phyloP scores from a whole-genome alignment of 2,888 invertebrate genomes.

The Parnassius mnemosyne region DNA sequence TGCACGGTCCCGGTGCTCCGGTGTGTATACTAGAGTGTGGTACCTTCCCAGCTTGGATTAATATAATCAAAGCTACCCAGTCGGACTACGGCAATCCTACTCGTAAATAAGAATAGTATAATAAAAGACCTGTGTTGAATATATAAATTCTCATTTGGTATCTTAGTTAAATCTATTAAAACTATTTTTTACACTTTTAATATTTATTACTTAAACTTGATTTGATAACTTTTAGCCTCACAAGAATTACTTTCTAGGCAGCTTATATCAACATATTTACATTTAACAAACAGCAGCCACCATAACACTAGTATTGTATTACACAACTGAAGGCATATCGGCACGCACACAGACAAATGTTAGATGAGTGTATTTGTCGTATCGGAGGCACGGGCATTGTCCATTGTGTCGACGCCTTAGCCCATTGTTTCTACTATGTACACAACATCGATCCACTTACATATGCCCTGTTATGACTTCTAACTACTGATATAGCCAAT shows the following conservation, averaged over 20 bases:
- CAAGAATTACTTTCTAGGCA: background rate
- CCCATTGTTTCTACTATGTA: constrained; percentile 68
- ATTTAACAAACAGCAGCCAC: constrained; percentile 21
- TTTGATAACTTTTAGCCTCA: no score
- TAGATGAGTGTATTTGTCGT: constrained; percentile 68
- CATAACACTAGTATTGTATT: constrained; percentile 42
- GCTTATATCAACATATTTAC: constrained; percentile 2
- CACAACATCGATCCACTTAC: constrained; percentile 60
- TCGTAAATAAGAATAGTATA: no score
- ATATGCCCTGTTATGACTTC: constrained; percentile 57
- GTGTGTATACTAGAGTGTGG: no score
- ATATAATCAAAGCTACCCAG: no score
- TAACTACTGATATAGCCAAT: constrained; percentile 37
- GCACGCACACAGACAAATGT: constrained; percentile 57
- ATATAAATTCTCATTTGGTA: no score
- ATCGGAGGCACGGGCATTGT: constrained; percentile 70
- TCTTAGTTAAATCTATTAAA: no score
- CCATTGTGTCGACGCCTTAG: constrained; percentile 73
- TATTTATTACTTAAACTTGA: no score
- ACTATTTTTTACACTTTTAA: no score
- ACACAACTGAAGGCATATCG: constrained; percentile 54
- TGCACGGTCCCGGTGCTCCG: no score
- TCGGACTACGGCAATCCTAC: no score
- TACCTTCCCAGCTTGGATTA: no score
- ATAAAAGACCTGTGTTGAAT: no score